Conservation (phyloP, 2,113 vertebrate species). For the Phocoena sinus region DNA sequence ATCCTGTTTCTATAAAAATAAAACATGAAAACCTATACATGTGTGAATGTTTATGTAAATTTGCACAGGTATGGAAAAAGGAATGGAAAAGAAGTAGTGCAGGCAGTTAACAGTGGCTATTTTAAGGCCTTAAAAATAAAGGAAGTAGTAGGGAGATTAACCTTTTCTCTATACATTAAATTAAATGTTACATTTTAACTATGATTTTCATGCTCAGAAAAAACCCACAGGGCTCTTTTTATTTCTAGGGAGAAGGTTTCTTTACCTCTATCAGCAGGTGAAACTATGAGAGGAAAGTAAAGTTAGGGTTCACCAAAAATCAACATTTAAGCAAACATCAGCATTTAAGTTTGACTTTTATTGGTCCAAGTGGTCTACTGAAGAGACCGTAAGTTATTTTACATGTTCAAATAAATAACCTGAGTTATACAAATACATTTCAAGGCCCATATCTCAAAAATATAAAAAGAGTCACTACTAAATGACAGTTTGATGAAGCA, state of each 20-base stretch:
- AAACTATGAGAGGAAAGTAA: not conserved
- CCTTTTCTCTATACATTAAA: not conserved
- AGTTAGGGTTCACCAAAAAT: not conserved
- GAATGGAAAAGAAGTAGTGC: not conserved
- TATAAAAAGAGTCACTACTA: not conserved
- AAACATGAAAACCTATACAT: not conserved
- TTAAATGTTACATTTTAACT: not conserved
- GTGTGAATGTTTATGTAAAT: not conserved
- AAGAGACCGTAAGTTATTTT: not conserved
- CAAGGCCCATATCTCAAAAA: not conserved
- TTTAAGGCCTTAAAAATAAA: conserved; percentile 18
- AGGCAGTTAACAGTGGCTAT: not conserved
- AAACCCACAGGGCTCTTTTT: not conserved
- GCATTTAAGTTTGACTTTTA: not conserved
- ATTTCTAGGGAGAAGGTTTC: not conserved
- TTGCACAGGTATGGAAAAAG: not conserved
- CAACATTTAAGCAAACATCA: not conserved
- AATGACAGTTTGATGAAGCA: not conserved
- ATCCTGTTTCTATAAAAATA: not conserved
- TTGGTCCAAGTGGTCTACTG: not conserved
- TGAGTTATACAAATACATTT: not conserved
- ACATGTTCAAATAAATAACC: not conserved
- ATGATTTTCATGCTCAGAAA: not conserved
- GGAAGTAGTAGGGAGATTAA: not conserved
- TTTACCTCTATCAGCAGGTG: not conserved